Evolutionary conservation across 1,140 invertebrate genomes (phyloP), one percentile per base, ranked within the genome.

Genomic region (Drosophila sproati): DNA sequence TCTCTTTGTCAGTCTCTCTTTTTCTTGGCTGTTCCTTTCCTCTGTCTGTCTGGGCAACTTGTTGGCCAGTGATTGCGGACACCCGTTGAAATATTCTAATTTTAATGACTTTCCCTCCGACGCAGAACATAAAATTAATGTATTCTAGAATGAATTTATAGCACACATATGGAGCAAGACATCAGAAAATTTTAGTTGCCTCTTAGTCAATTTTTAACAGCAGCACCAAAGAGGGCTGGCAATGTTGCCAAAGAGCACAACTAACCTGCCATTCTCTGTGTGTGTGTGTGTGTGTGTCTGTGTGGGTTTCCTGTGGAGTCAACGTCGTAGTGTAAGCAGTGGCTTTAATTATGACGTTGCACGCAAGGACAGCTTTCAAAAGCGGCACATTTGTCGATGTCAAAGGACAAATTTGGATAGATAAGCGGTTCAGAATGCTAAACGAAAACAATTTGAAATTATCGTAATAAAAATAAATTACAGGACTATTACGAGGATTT

Each of bases 31-130:
- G 48, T 51, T 51, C 39, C 57, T 45, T 28, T 56, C 55, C 32
- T 39, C 50, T 7, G 51, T 59, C 51, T 54, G 47, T 59, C 51
- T 54, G 47, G 51, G 69, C 41, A 75, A 66, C 57, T 61, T 76
- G 66, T 71, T 82, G 80, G 80, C 59, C 73, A 76, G 73, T 78
- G 78, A 80, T 83, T 72, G 72, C 68, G 61, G 63, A 82, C 35
- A 64, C 52, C 67, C 61, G 66, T 88, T 80, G 71, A 88, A 86
- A 75, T 71, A 80, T 68, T 85, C 78, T 89, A 79, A 89, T 56
- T 81, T 89, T 85, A 89, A 89, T 89, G 85, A 81, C 73, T 85
- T 83, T 70, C 52, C 68, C 47, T 47, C 55, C 32, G 61, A 47
- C 60, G 54, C 35, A 28, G 29, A 51, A 56, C 48, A 60, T 73